Base-by-base conservation (phyloP, 2,888 invertebrate genomes). In the Monoplex corrugatus region DNA sequence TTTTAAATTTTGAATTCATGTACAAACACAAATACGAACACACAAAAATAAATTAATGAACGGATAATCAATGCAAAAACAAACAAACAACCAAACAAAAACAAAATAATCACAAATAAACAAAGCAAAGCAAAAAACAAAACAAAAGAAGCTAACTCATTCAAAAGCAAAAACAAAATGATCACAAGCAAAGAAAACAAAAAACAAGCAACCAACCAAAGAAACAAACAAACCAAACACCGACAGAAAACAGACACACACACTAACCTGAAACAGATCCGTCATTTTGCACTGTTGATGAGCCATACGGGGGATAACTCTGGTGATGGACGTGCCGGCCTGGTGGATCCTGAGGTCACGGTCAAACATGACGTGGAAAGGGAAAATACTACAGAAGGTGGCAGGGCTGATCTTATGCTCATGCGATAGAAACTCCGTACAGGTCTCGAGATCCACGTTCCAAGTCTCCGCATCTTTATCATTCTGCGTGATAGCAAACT, bases 341-440 rank as follows among this genome's bases (percentile, higher is more conserved):
- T 99, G 99, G 44, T 98, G 97, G 93, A 99, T 98, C 95, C 97
- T 97, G 96, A 99, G 97, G 93, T 98, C 97, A 38, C 98, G 97
- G 96, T 99, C 98, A 95, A 99, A 99, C 97, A 99, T 98, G 93
- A 99, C 96, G 96, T 99, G 99, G 96, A 99, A 99, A 0, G 99
- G 99, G 95, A 99, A 99, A 23, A 99, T 98, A 89, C 98, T 97
- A 96, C 95, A 94, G 89, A 95, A 95, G 1, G 94, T 94, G 13
- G 93, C 93, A 0, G 95, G 94, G 88, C 94, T 94, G 10, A 95
- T 94, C 89, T 94, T 94, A 3, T 92, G 92, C 38, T 93, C 93
- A 38, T 92, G 90, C 28, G 92, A 92, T 19, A 93, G 87, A 40
- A 91, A 91, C 32, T 93, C 87, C 32, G 90, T 89, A n/a, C 90